phyloP scores from a whole-genome alignment of 2,797 vertebrate genomes.

The Helostoma temminkii region DNA sequence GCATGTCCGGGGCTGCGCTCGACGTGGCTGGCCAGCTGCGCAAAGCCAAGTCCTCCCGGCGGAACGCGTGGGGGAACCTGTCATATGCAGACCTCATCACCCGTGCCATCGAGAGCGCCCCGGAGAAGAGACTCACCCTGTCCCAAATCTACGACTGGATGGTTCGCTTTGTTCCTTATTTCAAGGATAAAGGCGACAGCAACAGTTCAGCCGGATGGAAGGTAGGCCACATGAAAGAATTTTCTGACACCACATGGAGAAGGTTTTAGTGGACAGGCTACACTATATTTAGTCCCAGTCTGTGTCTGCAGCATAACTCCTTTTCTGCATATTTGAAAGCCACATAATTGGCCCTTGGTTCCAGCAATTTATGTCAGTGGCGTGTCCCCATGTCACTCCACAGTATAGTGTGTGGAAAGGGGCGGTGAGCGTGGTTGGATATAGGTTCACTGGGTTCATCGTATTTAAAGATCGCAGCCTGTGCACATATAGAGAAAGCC shows the following conservation, averaged over 20 bases:
- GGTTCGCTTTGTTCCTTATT: slow-evolving; percentile 98
- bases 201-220: slow-evolving; percentile 98
- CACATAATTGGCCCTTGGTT: slow-evolving; percentile 70
- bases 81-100: slow-evolving; percentile 98
- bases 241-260: slow-evolving; percentile 50
- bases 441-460: slow-evolving; percentile 78
- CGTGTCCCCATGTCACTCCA: slow-evolving; percentile 70
- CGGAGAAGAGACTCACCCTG: slow-evolving; percentile 94
- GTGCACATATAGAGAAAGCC: slow-evolving; percentile 33
- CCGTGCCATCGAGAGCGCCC: slow-evolving; percentile 93
- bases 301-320: slow-evolving; percentile 53
- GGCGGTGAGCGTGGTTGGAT: slow-evolving; percentile 53
- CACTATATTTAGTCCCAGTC: slow-evolving; percentile 58
- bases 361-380: slow-evolving; percentile 58
- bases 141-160: slow-evolving; percentile 99
- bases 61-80: slow-evolving; percentile 98
- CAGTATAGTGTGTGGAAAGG: slow-evolving; percentile 56
- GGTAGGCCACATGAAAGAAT: slow-evolving; percentile 83
- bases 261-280: slow-evolving; percentile 44
- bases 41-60: slow-evolving; percentile 93
- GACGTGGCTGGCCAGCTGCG: slow-evolving; percentile 86
- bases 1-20: slow-evolving; percentile 79
- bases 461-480: slow-evolving; percentile 54
- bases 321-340: slow-evolving; percentile 64
- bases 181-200: slow-evolving; percentile 99